Evolutionary conservation across 2,113 vertebrate species (phyloP), one percentile per base, ranked within the genome.

Genomic region (Lonchura striata): DNA sequence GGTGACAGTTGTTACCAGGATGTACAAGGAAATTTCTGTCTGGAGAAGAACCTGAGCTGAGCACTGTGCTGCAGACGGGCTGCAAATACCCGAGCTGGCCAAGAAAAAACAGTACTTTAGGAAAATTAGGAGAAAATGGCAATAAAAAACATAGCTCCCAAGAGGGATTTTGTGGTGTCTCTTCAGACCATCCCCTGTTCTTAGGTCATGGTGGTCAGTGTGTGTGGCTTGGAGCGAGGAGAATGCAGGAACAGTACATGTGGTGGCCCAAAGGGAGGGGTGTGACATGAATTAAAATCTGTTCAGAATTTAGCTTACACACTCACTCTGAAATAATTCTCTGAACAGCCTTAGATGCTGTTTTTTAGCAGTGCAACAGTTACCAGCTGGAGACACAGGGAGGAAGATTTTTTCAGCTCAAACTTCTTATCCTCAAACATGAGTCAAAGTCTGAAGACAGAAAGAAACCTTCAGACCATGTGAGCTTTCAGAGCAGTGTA

Each of bases 401-500:
- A 74, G 35, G 11, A 63, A 33, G 39, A 50, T 47, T 82, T 88
- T 69, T 96, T 94, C 60, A 46, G 61, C 80, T 96, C 52, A 76
- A 94, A 83, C 53, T 86, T 82, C 33, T 80, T 93, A 68, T 81
- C 54, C 74, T 94, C 71, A 85, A 90, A 60, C 35, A n/a, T 64
- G 82, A 91, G 56, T 83, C 63, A 92, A 78, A 84, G 85, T 74
- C 79, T 57, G 65, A 50, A 87, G 74, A 86, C 53, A 47, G 41
- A 71, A 53, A 30, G 53, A 72, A 22, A 65, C n/a, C 37, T 46
- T 78, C 53, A 83, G 25, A 57, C 39, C 30, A 15, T 80, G 31
- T 77, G 74, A 90, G 76, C 81, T 95, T 95, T 93, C 76, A 94
- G 72, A 92, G 81, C 83, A 61, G 46, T 24, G 46, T 28, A 8